Conservation (phyloP, 2,888 invertebrate species). For the Idaea aversata region DNA sequence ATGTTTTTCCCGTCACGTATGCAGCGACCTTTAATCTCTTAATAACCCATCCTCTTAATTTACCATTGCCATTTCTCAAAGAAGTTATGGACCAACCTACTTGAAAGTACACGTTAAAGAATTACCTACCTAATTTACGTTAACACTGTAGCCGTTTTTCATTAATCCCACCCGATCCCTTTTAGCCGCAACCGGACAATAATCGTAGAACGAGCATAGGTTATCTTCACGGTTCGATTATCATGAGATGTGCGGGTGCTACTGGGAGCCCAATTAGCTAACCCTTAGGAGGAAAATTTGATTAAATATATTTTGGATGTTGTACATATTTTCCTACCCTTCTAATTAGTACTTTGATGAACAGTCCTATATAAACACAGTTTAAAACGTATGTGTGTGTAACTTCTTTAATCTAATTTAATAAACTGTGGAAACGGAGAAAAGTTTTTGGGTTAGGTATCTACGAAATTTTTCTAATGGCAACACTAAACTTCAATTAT, state of each 20-base stretch:
- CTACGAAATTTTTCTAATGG: neutral
- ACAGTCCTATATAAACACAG: too few relatives aligned
- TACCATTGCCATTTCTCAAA: too few relatives aligned
- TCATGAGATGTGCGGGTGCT: constrained; percentile 22
- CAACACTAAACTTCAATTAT: neutral
- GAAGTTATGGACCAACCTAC: too few relatives aligned
- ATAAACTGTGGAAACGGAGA: neutral
- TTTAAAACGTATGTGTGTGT: constrained; percentile 3
- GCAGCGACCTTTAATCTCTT: too few relatives aligned
- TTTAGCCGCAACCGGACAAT: neutral
- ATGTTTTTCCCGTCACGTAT: too few relatives aligned
- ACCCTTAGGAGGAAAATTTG: constrained; percentile 19
- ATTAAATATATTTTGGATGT: neutral
- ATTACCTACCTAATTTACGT: too few relatives aligned
- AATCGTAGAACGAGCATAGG: constrained; percentile 17
- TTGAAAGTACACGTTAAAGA: too few relatives aligned
- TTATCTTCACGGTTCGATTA: constrained; percentile 35
- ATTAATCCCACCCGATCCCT: neutral
- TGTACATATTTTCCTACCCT: too few relatives aligned
- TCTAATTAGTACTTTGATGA: too few relatives aligned
- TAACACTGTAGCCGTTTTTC: neutral
- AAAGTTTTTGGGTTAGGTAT: neutral
- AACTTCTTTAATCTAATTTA: neutral
- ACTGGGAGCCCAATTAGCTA: constrained; percentile 21
- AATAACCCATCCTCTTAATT: too few relatives aligned